These are phyloP conservation scores for Chrysogorgia sp. DNA, from an alignment of 92 coral and sea anemone genomes.

Conservation along the genomic window DNA sequence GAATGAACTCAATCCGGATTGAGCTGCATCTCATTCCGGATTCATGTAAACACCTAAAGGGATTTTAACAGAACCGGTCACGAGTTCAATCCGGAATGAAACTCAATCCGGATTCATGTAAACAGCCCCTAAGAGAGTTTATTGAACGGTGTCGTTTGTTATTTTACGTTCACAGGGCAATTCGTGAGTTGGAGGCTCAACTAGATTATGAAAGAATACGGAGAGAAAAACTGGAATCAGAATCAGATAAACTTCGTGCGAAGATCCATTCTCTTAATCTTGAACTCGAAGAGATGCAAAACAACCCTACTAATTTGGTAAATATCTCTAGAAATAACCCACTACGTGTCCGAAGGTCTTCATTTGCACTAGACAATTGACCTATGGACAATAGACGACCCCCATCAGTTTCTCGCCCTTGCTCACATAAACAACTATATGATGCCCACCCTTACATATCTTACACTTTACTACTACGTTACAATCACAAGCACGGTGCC, in stretches of 20 bases:
- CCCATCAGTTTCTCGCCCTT: too few species aligned
- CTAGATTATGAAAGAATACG: conserved; percentile 93
- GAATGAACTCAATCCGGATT: too few species aligned
- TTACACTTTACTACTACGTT: too few species aligned
- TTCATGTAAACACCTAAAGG: too few species aligned
- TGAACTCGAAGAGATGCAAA: conserved; percentile 85
- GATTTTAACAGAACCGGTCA: too few species aligned
- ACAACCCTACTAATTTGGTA: conserved; percentile 67
- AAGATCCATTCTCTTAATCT: conserved; percentile 92
- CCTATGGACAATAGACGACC: not conserved
- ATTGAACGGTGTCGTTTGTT: not conserved
- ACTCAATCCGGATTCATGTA: too few species aligned
- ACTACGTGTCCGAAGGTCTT: not conserved
- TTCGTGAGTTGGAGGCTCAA: conserved; percentile 93
- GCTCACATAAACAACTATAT: too few species aligned
- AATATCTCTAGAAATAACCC: conserved; percentile 4
- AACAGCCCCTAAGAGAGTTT: too few species aligned
- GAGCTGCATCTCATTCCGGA: too few species aligned
- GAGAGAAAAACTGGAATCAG: conserved; percentile 89
- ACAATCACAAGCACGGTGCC: too few species aligned
- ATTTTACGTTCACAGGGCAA: conserved; percentile 57
- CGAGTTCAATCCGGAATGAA: too few species aligned
- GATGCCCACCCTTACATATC: too few species aligned
- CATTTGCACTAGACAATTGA: not conserved
- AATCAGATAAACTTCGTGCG: conserved; percentile 95